A percentile compares a stretch with the other conserved stretches of the same genome.
Conservation (phyloP, 2,888 invertebrate species). For the Drosophila koepferae region DNA sequence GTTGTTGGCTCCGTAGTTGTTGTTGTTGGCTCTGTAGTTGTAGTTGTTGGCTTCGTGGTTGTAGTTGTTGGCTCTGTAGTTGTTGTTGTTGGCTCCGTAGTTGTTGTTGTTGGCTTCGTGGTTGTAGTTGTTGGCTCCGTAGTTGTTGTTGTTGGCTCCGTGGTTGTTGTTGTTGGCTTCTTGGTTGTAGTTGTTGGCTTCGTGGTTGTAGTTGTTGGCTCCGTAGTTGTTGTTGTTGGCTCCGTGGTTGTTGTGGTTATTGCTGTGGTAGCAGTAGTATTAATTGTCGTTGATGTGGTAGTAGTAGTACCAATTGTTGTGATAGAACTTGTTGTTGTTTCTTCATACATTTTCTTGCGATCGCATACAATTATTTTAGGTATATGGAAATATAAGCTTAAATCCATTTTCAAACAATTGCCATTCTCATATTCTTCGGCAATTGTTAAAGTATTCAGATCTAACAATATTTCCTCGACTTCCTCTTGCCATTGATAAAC, state of each 20-base stretch:
- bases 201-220: neutral
- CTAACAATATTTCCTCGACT: constrained; percentile 15
- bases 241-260: neutral
- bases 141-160: no score
- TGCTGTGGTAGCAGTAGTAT: neutral
- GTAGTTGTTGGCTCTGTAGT: no score
- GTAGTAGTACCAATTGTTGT: neutral
- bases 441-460: constrained; percentile 6
- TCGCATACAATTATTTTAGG: constrained; percentile 30
- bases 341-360: neutral
- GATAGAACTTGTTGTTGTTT: neutral
- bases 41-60: no score
- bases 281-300: neutral
- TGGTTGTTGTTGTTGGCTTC: neutral
- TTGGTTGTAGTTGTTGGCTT: neutral
- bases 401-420: constrained; percentile 13
- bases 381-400: constrained; percentile 30
- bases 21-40: no score
- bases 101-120: neutral
- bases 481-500: constrained; percentile 34
- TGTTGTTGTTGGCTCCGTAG: neutral
- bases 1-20: no score
- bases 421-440: constrained; percentile 15
- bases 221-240: neutral
- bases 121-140: neutral